Evolutionary conservation across 1,140 invertebrate genomes (phyloP), one percentile per base, ranked within the genome.

Genomic region (Eriocheir sinensis): DNA sequence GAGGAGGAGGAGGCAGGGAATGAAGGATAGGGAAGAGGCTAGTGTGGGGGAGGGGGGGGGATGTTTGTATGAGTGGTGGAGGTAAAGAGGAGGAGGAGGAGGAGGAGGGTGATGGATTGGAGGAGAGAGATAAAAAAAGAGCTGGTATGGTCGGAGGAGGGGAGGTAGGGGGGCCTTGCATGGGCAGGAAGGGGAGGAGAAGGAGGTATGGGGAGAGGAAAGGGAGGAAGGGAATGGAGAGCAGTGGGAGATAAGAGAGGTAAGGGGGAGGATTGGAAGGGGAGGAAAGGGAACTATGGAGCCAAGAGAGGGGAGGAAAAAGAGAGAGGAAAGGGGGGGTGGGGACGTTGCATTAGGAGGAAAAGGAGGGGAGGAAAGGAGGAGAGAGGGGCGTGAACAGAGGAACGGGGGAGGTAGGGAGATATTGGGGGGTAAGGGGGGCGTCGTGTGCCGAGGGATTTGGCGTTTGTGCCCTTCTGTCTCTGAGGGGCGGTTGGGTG

Each of bases 401-500:
- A 85, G 86, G 40, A 0, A 53, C 12, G 36, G 36, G 86, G 2
- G 86, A 40, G 86, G 40, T 36, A 0, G 12, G 8, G 40, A 3
- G 41, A 12, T 27, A n/a, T 15, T 21, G 1, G 1, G 40, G 44
- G 41, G 88, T 12, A 44, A 3, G 8, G 83, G 60, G 60, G 60
- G 60, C 12, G 4, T 36, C 4, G 30, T 86, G 40, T 41, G 27
- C 4, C 17, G 40, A 36, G 83, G 21, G 83, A 40, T 27, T 88
- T 2, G 88, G 34, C 88, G 79, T 38, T 32, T 81, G 44, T 36
- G n/a, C 44, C 80, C 91, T 36, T 81, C 48, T 92, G 79, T 41
- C 36, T 30, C 40, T 41, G 36, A 72, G 79, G 53, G 79, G n/a
- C 36, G 12, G 34, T 36, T 34, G 72, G 32, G 72, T 81, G 90